Evolutionary conservation across 2,888 invertebrate species (phyloP).

Genomic region (Himalopsyche japonica): DNA sequence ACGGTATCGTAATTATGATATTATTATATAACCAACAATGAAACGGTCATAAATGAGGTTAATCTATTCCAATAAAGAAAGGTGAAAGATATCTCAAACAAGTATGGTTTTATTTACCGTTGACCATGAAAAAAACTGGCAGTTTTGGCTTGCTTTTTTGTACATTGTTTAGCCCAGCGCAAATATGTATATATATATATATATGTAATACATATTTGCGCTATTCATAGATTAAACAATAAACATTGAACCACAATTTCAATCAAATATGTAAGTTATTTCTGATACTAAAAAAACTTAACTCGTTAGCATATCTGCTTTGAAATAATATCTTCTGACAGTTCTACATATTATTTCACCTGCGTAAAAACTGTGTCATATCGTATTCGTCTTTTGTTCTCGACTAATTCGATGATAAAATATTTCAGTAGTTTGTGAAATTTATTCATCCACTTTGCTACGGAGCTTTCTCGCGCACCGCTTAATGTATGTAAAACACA

Average conservation of each 20-base stretch:
- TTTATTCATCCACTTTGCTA: not conserved
- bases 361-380: not conserved
- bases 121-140: too few relatives aligned
- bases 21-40: too few relatives aligned
- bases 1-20: too few relatives aligned
- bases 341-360: not conserved
- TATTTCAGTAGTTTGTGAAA: not conserved
- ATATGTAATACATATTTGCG: too few relatives aligned
- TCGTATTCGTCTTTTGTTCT: not conserved
- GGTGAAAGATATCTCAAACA: too few relatives aligned
- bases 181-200: too few relatives aligned
- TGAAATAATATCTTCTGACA: not conserved
- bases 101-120: too few relatives aligned
- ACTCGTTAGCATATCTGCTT: not conserved
- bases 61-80: too few relatives aligned
- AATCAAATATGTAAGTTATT: not conserved
- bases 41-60: too few relatives aligned
- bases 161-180: too few relatives aligned
- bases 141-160: too few relatives aligned
- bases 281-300: not conserved
- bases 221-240: too few relatives aligned
- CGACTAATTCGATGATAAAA: not conserved
- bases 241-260: not conserved
- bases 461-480: not conserved
- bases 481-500: constrained; percentile 34